Evolutionary conservation across 2,888 invertebrate genomes (phyloP).

Genomic region (Molanna angustata): DNA sequence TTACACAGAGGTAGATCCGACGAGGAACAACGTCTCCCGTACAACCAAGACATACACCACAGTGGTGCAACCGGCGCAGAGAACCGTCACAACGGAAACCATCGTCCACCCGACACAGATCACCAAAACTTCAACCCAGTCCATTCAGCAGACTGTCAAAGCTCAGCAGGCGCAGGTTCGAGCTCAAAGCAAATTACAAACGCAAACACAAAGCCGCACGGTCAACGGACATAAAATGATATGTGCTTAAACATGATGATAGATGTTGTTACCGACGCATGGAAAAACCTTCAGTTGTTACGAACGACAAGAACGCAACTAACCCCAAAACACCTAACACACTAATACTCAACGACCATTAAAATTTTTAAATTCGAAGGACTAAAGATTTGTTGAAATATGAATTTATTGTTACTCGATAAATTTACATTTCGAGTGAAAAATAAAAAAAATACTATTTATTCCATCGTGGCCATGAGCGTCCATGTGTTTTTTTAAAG

Average conservation of each 20-base stretch:
- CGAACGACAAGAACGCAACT: constrained; percentile 7
- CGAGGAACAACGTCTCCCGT: constrained; percentile 7
- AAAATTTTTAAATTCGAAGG: neutral
- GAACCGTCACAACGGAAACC: constrained; percentile 9
- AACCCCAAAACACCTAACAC: neutral
- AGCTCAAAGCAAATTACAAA: constrained; percentile 7
- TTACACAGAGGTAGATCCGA: constrained; percentile 17
- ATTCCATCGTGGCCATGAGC: no score
- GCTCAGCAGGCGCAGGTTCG: constrained; percentile 15
- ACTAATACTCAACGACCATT: neutral
- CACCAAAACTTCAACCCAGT: constrained; percentile 12
- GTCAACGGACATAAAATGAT: constrained; percentile 10
- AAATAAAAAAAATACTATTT: no score
- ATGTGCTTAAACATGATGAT: constrained; percentile 11
- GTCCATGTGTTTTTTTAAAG: no score
- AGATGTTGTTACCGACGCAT: no score
- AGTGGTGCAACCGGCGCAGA: constrained; percentile 13
- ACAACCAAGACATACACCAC: constrained; percentile 17
- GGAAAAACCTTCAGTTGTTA: constrained; percentile 2
- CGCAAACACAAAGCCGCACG: constrained; percentile 13
- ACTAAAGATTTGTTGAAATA: neutral
- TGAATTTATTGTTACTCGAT: no score
- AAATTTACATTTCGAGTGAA: no score
- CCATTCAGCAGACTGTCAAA: constrained; percentile 13
- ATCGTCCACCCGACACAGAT: constrained; percentile 16